Evolutionary conservation across 2,888 invertebrate species (phyloP).

Genomic region (Zygothrica quintamaculata): DNA sequence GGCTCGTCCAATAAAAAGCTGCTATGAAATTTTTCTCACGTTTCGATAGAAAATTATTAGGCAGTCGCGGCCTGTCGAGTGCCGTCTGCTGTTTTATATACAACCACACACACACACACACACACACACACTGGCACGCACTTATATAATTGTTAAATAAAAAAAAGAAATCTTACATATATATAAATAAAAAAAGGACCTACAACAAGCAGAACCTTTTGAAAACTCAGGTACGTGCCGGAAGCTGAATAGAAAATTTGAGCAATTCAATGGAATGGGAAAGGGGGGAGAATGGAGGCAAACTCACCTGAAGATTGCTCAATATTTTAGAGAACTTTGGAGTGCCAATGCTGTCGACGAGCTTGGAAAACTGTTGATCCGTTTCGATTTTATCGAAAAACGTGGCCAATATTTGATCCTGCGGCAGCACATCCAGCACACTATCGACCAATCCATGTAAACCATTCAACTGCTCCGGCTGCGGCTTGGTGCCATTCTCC

Average conservation of each 20-base stretch:
- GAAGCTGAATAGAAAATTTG: constrained; percentile 7
- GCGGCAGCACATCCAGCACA: constrained; percentile 82
- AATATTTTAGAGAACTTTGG: constrained; percentile 80
- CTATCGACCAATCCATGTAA: constrained; percentile 83
- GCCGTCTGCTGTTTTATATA: constrained; percentile 36
- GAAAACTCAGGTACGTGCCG: constrained; percentile 36
- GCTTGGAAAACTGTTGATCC: constrained; percentile 81
- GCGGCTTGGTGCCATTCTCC: constrained; percentile 45
- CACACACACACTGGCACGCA: constrained; percentile 6
- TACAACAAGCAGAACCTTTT: constrained; percentile 26
- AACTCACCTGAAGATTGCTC: constrained; percentile 81
- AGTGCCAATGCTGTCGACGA: constrained; percentile 81
- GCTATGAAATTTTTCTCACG: constrained; percentile 73
- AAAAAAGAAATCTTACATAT: constrained; percentile 7
- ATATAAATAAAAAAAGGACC: constrained; percentile 20
- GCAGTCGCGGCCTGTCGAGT: constrained; percentile 41
- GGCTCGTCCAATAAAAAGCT: constrained; percentile 54
- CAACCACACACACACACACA: constrained; percentile 9
- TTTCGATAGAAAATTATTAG: constrained; percentile 71
- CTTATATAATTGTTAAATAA: constrained; percentile 42
- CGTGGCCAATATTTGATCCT: constrained; percentile 83
- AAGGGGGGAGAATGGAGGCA: neutral
- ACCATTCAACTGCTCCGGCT: constrained; percentile 76
- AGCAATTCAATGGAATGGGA: constrained; percentile 3
- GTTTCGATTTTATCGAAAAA: constrained; percentile 84